Conservation (phyloP, 1,140 invertebrate species). For the Wasmannia auropunctata region DNA sequence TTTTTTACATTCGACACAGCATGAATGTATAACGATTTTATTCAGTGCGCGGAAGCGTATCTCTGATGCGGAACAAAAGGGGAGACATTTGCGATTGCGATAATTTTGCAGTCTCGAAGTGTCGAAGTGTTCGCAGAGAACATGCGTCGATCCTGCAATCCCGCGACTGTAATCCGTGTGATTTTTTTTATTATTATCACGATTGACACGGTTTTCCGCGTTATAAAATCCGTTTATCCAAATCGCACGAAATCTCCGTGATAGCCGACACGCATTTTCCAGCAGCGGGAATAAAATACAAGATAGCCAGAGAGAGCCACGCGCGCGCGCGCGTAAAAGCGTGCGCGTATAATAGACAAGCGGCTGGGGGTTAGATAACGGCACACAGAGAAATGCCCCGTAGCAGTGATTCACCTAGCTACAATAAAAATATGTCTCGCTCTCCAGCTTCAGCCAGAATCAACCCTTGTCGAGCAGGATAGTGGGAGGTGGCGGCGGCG, state of each 20-base stretch:
- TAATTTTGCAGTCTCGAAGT: neutral
- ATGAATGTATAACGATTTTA: neutral
- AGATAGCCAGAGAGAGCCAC: neutral
- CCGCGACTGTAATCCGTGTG: neutral
- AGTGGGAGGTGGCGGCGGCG: conserved; percentile 48
- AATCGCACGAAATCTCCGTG: neutral
- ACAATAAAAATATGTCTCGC: conserved; percentile 78
- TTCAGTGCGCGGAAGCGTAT: neutral
- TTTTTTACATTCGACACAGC: neutral
- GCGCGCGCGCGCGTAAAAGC: neutral
- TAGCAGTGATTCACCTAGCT: conserved; percentile 79
- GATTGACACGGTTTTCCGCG: neutral
- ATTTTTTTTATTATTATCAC: neutral
- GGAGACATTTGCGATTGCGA: neutral
- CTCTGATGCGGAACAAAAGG: neutral
- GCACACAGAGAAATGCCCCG: conserved; percentile 19
- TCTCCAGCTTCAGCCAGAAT: conserved; percentile 74
- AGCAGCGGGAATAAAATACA: neutral
- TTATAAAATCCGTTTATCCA: neutral
- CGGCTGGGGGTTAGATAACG: conserved; percentile 33
- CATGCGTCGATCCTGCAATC: neutral
- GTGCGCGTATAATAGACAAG: neutral
- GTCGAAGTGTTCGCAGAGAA: too few relatives aligned
- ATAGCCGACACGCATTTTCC: neutral
- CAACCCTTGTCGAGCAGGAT: conserved; percentile 79